phyloP scores from a whole-genome alignment of 2,113 vertebrate genomes.

The Benitochromis conjunctus region DNA sequence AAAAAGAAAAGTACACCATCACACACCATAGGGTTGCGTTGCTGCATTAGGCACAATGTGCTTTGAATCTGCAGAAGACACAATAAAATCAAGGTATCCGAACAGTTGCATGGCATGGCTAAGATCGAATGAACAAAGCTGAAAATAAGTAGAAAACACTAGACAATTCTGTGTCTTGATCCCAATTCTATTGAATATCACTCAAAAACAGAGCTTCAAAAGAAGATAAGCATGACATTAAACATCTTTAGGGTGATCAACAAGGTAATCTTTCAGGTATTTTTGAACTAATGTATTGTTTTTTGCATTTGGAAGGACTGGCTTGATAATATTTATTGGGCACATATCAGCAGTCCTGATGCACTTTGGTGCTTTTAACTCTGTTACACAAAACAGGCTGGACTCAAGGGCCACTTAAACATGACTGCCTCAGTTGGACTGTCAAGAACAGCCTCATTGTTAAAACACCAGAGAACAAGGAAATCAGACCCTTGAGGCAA shows the following conservation, averaged over 20 bases:
- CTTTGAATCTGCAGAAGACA: not conserved
- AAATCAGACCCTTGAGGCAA: slow-evolving; percentile 54
- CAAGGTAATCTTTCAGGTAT: not conserved
- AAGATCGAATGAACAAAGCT: not conserved
- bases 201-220: not conserved
- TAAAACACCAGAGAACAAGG: slow-evolving; percentile 51
- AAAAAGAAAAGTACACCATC: not conserved
- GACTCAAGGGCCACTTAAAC: slow-evolving; percentile 40
- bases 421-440: slow-evolving; percentile 26
- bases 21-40: not conserved
- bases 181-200: not conserved
- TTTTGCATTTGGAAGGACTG: not conserved
- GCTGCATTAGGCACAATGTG: not conserved
- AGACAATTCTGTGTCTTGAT: not conserved
- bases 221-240: not conserved
- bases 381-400: slow-evolving; percentile 12
- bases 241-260: not conserved
- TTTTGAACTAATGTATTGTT: not conserved
- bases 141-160: not conserved
- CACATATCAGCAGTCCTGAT: not conserved
- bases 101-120: not conserved
- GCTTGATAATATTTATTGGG: not conserved
- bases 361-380: not conserved
- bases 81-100: not conserved
- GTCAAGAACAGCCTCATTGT: slow-evolving; percentile 52